Evolutionary conservation across 92 coral and sea anemone genomes (phyloP).

Genomic region (Epizoanthus ramosus): DNA sequence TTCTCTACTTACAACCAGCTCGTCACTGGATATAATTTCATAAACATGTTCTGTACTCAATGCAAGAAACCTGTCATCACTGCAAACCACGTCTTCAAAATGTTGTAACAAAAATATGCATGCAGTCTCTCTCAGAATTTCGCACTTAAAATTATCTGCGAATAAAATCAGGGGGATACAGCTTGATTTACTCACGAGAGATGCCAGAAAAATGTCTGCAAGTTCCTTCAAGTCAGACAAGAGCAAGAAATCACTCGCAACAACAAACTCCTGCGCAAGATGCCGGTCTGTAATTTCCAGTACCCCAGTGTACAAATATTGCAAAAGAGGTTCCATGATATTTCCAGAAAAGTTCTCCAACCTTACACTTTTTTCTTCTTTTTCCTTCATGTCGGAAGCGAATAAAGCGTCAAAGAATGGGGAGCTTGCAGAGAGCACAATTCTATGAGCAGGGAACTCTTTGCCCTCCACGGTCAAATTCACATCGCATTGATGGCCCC

Average conservation of each 20-base stretch:
- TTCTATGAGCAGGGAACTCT: not conserved
- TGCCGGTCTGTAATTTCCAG: not conserved
- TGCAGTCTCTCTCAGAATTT: not conserved
- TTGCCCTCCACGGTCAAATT: not conserved
- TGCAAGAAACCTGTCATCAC: not conserved
- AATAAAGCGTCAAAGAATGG: not conserved
- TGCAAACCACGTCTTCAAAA: conserved; percentile 1
- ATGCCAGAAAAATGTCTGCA: not conserved
- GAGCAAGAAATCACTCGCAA: not conserved
- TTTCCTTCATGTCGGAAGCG: not conserved
- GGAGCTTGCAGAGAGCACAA: not conserved
- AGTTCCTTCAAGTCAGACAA: not conserved
- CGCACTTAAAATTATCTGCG: not conserved
- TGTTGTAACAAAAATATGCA: not conserved
- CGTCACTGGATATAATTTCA: too few relatives aligned
- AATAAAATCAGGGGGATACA: not conserved
- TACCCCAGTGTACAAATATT: not conserved
- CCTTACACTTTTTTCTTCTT: not conserved
- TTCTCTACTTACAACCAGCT: too few relatives aligned
- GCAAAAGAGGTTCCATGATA: not conserved
- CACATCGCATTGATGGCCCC: not conserved
- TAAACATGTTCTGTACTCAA: not conserved
- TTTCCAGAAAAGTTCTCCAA: not conserved
- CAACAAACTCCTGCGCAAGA: not conserved
- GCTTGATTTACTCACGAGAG: too few relatives aligned